phyloP scores from a whole-genome alignment of 2,888 invertebrate species.

The Dicroscelio sp. region DNA sequence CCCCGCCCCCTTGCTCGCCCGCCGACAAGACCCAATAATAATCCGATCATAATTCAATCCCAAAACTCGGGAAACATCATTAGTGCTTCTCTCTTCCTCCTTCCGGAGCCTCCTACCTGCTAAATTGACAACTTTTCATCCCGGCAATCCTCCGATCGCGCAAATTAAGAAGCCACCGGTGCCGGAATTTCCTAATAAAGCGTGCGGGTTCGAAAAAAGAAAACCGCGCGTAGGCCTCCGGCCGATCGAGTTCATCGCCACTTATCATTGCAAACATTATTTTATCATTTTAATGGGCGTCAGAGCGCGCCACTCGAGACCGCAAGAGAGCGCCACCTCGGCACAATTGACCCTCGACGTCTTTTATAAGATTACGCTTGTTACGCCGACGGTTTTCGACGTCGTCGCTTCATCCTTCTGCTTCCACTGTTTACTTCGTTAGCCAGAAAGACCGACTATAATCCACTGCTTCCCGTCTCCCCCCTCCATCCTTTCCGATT shows the following conservation, averaged over 20 bases:
- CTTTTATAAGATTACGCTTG: conserved; percentile 90
- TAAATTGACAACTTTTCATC: conserved; percentile 74
- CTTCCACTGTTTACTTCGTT: conserved; percentile 89
- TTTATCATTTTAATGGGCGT: conserved; percentile 91
- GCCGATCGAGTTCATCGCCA: conserved; percentile 89
- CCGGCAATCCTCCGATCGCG: conserved; percentile 49
- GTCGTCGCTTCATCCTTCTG: conserved; percentile 69
- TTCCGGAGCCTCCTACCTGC: not conserved
- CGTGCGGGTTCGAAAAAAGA: conserved; percentile 5
- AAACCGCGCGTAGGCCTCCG: conserved; percentile 2
- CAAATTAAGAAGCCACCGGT: conserved; percentile 62
- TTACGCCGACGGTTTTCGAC: conserved; percentile 89
- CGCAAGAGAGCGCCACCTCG: conserved; percentile 59
- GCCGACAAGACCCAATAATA: conserved; percentile 69
- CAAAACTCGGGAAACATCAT: conserved; percentile 76
- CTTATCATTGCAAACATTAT: conserved; percentile 91
- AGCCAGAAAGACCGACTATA: conserved; percentile 88
- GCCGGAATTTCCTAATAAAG: conserved; percentile 49
- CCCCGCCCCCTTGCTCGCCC: conserved; percentile 16
- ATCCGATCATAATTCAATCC: conserved; percentile 79
- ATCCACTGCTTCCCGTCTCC: conserved; percentile 85
- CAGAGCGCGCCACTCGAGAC: conserved; percentile 64
- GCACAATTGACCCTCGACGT: conserved; percentile 83
- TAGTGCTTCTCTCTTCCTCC: conserved; percentile 55
- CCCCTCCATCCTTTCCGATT: conserved; percentile 52